Conservation (phyloP, 2,113 vertebrate species). For the Trinectes maculatus region DNA sequence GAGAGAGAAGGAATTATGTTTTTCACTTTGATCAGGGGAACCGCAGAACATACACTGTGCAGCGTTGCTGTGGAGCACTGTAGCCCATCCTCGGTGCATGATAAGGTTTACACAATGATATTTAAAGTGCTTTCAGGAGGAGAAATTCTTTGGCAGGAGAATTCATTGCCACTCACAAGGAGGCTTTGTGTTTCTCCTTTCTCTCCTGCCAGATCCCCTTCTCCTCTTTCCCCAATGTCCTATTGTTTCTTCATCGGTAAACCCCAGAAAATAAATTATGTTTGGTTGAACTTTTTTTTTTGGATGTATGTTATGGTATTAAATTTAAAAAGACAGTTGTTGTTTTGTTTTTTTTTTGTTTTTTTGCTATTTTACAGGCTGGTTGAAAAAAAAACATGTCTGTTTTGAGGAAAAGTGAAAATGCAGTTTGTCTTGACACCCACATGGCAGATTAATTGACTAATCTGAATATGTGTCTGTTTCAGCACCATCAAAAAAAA, state of each 20-base stretch:
- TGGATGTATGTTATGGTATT: slow-evolving; percentile 16
- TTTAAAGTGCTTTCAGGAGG: slow-evolving; percentile 67
- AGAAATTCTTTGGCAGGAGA: slow-evolving; percentile 67
- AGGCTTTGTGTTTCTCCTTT: slow-evolving; percentile 54
- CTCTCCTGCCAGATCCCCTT: slow-evolving; percentile 46
- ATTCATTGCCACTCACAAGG: slow-evolving; percentile 67
- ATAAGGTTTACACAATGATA: slow-evolving; percentile 75
- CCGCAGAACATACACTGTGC: slow-evolving; percentile 47
- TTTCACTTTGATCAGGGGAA: slow-evolving; percentile 75
- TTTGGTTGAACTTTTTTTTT: slow-evolving; percentile 30
- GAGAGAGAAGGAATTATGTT: slow-evolving; percentile 52
- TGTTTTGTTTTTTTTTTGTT: slow-evolving; percentile 1
- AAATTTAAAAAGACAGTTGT: slow-evolving; percentile 13
- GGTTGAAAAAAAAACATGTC: too few species aligned
- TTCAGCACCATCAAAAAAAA: neutral
- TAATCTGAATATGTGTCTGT: neutral
- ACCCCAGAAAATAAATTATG: slow-evolving; percentile 39
- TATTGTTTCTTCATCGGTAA: slow-evolving; percentile 46
- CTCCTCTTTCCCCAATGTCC: slow-evolving; percentile 21
- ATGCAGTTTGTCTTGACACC: slow-evolving; percentile 4
- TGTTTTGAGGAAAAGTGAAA: slow-evolving; percentile 2
- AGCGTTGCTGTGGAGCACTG: slow-evolving; percentile 61
- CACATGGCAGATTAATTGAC: neutral
- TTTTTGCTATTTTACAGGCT: too few species aligned
- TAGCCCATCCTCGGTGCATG: slow-evolving; percentile 61